Evolutionary conservation across 2,797 vertebrate genomes (phyloP).

Genomic region (Acanthis flammea): DNA sequence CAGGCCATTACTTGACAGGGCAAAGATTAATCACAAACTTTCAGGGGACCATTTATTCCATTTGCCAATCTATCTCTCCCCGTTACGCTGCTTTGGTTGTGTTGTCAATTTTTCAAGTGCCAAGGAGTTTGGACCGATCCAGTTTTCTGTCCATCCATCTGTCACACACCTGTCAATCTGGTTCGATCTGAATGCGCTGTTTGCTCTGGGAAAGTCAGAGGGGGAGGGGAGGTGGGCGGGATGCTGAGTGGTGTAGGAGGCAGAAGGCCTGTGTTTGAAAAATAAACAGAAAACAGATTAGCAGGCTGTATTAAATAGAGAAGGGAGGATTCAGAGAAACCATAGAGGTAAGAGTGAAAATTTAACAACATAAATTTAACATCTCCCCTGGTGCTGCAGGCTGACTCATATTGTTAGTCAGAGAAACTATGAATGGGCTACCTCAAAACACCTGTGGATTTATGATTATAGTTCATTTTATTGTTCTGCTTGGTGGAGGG

Average conservation of each 20-base stretch:
- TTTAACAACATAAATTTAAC: slow-evolving; percentile 26
- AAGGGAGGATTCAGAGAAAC: neutral
- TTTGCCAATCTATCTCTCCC: slow-evolving; percentile 65
- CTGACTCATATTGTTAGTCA: slow-evolving; percentile 1
- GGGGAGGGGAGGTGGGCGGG: neutral
- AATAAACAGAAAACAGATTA: slow-evolving; percentile 31
- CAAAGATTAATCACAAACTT: slow-evolving; percentile 70
- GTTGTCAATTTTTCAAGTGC: slow-evolving; percentile 69
- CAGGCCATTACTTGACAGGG: slow-evolving; percentile 68
- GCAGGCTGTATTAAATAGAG: neutral
- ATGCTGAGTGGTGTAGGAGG: neutral
- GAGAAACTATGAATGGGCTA: slow-evolving; percentile 40
- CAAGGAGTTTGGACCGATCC: slow-evolving; percentile 59
- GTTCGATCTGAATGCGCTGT: slow-evolving; percentile 21
- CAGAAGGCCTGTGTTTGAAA: neutral
- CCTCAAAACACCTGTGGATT: slow-evolving; percentile 14
- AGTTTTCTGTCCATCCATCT: slow-evolving; percentile 60
- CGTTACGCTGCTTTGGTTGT: slow-evolving; percentile 50
- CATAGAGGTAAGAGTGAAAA: slow-evolving; percentile 6
- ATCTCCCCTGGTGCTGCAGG: neutral
- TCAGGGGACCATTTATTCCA: slow-evolving; percentile 61
- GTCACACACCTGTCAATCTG: slow-evolving; percentile 59
- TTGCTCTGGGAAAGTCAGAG: slow-evolving; percentile 34
- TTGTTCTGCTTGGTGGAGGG: slow-evolving; percentile 29
- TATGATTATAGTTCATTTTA: slow-evolving; percentile 45